Percentiles rank a stretch among this genome's conserved stretches.
phyloP scores from a whole-genome alignment of 2,888 invertebrate species.

The Tipula helvola region DNA sequence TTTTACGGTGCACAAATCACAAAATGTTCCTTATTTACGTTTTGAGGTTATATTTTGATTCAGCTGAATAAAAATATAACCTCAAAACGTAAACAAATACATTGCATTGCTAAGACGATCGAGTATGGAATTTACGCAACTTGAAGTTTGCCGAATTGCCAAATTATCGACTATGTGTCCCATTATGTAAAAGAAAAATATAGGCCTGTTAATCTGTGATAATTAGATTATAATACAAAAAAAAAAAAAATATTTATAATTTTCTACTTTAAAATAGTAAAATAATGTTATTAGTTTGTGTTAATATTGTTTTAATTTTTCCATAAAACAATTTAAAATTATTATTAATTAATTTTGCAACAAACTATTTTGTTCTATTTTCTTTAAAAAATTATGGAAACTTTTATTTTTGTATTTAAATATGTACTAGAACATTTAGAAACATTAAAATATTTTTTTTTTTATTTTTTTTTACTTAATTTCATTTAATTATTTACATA shows the following conservation, averaged over 20 bases:
- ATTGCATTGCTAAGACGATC: too few species aligned
- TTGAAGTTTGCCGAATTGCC: too few species aligned
- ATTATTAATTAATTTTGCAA: background rate
- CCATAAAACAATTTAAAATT: background rate
- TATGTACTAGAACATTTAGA: slow-evolving; percentile 4
- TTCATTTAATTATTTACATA: background rate
- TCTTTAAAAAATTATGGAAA: background rate
- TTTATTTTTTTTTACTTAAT: background rate
- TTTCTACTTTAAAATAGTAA: background rate
- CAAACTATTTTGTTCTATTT: background rate
- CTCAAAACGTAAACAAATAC: too few species aligned
- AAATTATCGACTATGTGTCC: too few species aligned
- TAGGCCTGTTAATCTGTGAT: background rate
- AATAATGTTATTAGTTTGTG: background rate
- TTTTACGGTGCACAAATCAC: too few species aligned
- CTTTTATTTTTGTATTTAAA: background rate
- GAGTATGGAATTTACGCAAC: too few species aligned
- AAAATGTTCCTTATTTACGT: too few species aligned
- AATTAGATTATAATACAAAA: background rate
- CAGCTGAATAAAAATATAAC: too few species aligned
- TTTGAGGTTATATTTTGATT: too few species aligned
- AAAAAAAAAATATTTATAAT: background rate
- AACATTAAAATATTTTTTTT: background rate
- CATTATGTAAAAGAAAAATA: background rate
- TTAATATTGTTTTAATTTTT: background rate